Evolutionary conservation across 2,888 invertebrate species (phyloP), one percentile per base, ranked within the genome.

Genomic region (Zhengitettix transpicula): DNA sequence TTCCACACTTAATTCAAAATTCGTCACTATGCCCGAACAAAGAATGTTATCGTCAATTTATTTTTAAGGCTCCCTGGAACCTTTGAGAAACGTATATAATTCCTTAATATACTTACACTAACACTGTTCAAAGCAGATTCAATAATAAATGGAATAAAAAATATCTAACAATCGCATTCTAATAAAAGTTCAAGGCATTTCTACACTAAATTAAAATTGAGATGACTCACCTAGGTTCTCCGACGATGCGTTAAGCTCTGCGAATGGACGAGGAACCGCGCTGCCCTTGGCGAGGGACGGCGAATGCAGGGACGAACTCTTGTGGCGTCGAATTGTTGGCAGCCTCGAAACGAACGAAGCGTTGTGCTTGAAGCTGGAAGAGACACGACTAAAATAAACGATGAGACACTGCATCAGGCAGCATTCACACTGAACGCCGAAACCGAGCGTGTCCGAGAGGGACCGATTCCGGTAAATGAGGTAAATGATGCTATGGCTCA

Each of bases 281-380:
- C 63, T 55, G 55, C 60, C 58, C 55, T 61, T 62, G 54, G 81
- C 82, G 67, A 82, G 78, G 66, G 83, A 85, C 53, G 87, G 86
- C 62, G 86, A 83, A 73, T 88, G 87, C 69, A 87, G 79, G 63
- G 86, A 83, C 67, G 85, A 83, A 71, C 85, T 85, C 73, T 87
- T 87, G 77, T 87, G 85, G 52, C 89, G 81, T 63, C 89, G 82
- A 73, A 90, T 89, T 65, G 89, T 90, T 68, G 92, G 91, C 74
- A 92, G 80, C 67, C 92, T 83, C 70, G 91, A 89, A 73, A 92
- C 91, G 77, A 93, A 93, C 60, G 92, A 92, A 67, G 91, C 87
- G 77, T 92, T 92, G 81, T 90, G 89, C 80, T 92, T 91, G 81
- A 90, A 92, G 74, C 89, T 89, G 77, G 79, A 81, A 71, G 86